phyloP scores from a whole-genome alignment of 2,113 vertebrate species.

The Dipodomys spectabilis region DNA sequence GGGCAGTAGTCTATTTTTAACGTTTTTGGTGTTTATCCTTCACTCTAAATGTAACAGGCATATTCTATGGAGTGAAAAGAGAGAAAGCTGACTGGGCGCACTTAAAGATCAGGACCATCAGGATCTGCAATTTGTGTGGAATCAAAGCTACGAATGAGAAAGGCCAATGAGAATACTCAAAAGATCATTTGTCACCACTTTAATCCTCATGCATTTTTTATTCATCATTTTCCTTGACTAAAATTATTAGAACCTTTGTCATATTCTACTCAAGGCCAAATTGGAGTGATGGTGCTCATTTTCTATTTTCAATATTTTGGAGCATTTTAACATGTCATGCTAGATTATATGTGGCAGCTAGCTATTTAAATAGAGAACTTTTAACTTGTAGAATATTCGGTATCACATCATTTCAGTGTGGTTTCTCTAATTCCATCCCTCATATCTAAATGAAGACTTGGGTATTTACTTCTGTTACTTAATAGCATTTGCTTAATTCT shows the following conservation, averaged over 20 bases:
- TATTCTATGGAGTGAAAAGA: conserved; percentile 51
- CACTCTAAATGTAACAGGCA: conserved; percentile 53
- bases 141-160: conserved; percentile 74
- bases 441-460: conserved; percentile 66
- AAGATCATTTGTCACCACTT: conserved; percentile 76
- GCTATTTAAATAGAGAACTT: conserved; percentile 57
- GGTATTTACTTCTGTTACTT: conserved; percentile 71
- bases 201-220: conserved; percentile 78
- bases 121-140: conserved; percentile 71
- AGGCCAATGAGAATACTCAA: conserved; percentile 80
- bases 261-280: conserved; percentile 72
- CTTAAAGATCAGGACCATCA: conserved; percentile 69
- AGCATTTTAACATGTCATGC: conserved; percentile 69
- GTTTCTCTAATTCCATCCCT: conserved; percentile 60
- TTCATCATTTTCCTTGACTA: conserved; percentile 78
- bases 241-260: conserved; percentile 78
- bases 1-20: conserved; percentile 77
- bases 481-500: conserved; percentile 76
- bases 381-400: conserved; percentile 60
- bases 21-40: conserved; percentile 73
- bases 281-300: conserved; percentile 56
- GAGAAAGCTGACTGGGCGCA: conserved; percentile 50
- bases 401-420: conserved; percentile 56
- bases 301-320: conserved; percentile 67
- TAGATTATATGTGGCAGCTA: conserved; percentile 59